Evolutionary conservation across 2,888 invertebrate genomes (phyloP).

Genomic region (Xestia sexstrigata): DNA sequence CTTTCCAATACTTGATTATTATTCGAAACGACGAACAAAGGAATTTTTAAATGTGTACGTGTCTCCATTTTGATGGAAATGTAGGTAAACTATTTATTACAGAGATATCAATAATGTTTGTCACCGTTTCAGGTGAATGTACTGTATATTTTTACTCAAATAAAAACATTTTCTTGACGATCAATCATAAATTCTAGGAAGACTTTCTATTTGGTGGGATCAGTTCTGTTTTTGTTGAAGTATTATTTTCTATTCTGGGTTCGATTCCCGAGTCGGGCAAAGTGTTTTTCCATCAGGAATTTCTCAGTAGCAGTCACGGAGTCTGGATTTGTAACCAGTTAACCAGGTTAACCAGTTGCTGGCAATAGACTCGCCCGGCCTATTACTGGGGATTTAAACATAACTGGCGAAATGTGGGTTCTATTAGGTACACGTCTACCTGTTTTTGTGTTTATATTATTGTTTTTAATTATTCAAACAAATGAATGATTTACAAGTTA

Average conservation of each 20-base stretch:
- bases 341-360: background rate
- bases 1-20: background rate
- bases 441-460: background rate
- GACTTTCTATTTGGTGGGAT: background rate
- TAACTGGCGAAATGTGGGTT: background rate
- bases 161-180: background rate
- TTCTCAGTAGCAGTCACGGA: background rate
- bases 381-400: no score
- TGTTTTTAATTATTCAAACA: background rate
- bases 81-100: background rate
- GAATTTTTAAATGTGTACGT: background rate
- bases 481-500: background rate
- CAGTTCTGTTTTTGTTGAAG: background rate
- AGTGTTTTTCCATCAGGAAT: background rate
- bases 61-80: slow-evolving; percentile 8
- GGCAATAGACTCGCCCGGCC: no score
- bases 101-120: background rate
- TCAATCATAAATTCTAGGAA: background rate
- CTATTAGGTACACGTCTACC: background rate
- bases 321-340: no score
- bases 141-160: background rate
- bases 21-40: slow-evolving; percentile 3
- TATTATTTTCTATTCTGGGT: background rate
- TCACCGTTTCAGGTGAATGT: background rate
- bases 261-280: background rate